phyloP scores from a whole-genome alignment of 1,140 invertebrate genomes.

The Leptestheria dahalacensis region DNA sequence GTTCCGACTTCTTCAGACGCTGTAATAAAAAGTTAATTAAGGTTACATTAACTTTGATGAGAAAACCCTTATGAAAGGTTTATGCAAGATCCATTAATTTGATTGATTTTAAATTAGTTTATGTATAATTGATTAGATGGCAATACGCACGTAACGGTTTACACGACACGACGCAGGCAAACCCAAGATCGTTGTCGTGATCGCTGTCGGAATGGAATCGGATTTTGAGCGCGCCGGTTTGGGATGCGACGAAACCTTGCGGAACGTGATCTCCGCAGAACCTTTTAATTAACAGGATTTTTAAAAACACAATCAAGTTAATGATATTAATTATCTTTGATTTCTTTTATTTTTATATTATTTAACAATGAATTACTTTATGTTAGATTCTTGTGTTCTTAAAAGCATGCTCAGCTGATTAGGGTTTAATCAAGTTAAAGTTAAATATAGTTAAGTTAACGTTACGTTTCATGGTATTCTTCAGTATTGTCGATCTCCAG shows the following conservation, averaged over 20 bases:
- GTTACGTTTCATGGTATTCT: background rate
- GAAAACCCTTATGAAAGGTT: too few species aligned
- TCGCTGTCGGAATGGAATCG: slow-evolving; percentile 7
- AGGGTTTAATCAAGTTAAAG: background rate
- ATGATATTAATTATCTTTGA: background rate
- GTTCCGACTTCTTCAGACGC: background rate
- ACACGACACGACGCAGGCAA: slow-evolving; percentile 9
- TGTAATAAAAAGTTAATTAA: too few species aligned
- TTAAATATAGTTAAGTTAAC: background rate
- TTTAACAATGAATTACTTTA: background rate
- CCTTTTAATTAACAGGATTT: background rate
- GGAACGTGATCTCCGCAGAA: slow-evolving; percentile 6
- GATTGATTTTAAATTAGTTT: background rate
- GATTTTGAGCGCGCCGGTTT: background rate
- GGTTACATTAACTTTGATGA: too few species aligned
- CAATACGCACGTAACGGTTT: background rate
- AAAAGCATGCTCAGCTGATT: background rate
- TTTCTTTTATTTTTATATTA: background rate
- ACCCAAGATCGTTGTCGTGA: slow-evolving; percentile 1
- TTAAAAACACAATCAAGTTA: background rate
- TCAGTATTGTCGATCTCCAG: background rate
- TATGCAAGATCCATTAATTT: background rate
- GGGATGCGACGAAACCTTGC: background rate
- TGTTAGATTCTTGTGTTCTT: too few species aligned
- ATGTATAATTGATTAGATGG: background rate